Percentiles rank a stretch among this genome's conserved stretches.
Conservation (phyloP, 2,888 invertebrate species). For the Heterodera filipjevi region DNA sequence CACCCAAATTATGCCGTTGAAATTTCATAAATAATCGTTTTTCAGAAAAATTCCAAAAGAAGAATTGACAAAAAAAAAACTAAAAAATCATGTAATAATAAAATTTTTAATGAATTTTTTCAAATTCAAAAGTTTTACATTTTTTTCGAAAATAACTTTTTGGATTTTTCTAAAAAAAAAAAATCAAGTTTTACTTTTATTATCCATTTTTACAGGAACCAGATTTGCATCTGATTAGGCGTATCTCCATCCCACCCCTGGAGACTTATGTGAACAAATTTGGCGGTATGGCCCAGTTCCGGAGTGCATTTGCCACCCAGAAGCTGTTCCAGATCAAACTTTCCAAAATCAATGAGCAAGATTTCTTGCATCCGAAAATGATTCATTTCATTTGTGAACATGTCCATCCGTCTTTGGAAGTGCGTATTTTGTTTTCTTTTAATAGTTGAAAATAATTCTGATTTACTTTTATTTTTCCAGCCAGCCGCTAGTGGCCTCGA, state of each 20-base stretch:
- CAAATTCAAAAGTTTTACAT: neutral
- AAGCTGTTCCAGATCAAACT: slow-evolving; percentile 21
- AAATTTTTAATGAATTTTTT: neutral
- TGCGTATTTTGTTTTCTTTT: no score
- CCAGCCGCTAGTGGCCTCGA: slow-evolving; percentile 54
- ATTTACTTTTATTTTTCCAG: slow-evolving; percentile 36
- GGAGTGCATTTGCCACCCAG: neutral
- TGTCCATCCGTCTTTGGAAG: slow-evolving; percentile 64
- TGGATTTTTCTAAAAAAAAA: no score
- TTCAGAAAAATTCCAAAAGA: no score
- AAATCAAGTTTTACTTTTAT: neutral
- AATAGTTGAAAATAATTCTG: no score
- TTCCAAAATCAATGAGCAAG: slow-evolving; percentile 25
- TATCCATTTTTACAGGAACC: slow-evolving; percentile 34
- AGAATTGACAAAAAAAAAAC: no score
- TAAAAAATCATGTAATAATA: no score
- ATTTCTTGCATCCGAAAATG: slow-evolving; percentile 52
- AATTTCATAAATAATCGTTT: no score
- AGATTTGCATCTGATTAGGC: slow-evolving; percentile 42
- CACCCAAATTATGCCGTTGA: no score
- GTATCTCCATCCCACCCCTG: slow-evolving; percentile 43
- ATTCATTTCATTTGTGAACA: slow-evolving; percentile 64
- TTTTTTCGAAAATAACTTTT: no score
- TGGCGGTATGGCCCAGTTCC: slow-evolving; percentile 20
- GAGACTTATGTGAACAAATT: slow-evolving; percentile 43